Evolutionary conservation across 1,140 invertebrate species (phyloP).

Genomic region (Heliothis virescens): DNA sequence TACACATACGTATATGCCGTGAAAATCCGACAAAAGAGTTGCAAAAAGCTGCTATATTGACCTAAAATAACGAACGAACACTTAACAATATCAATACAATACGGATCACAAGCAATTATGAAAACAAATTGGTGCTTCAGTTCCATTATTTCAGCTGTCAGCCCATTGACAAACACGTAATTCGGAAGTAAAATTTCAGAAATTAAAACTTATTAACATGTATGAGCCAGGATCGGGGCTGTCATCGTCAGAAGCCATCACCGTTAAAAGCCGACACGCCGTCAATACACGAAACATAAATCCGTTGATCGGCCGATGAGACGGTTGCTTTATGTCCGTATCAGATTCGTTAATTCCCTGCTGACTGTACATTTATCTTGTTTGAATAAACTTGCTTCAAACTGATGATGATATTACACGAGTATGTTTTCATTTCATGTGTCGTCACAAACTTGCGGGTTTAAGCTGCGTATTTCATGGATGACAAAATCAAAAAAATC

Average conservation of each 20-base stretch:
- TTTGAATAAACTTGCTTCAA: constrained; percentile 49
- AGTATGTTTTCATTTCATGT: constrained; percentile 48
- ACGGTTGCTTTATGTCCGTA: constrained; percentile 42
- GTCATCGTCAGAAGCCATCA: not conserved
- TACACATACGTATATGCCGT: not conserved
- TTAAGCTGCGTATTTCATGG: constrained; percentile 55
- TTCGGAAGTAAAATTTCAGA: not conserved
- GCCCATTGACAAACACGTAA: not conserved
- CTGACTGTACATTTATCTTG: constrained; percentile 49
- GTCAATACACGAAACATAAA: constrained; percentile 53
- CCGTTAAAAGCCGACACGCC: constrained; percentile 15
- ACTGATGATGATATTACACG: constrained; percentile 57
- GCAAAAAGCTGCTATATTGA: constrained; percentile 2
- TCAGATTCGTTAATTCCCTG: constrained; percentile 56
- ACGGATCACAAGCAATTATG: not conserved
- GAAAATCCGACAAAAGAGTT: constrained; percentile 13
- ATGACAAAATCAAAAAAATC: too few species aligned
- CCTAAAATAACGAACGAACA: not conserved
- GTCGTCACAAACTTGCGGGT: constrained; percentile 56
- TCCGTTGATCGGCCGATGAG: constrained; percentile 53
- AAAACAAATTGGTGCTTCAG: not conserved
- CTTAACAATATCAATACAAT: not conserved
- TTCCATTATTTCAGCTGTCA: not conserved
- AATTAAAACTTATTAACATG: constrained; percentile 29
- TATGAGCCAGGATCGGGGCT: not conserved